Conservation (phyloP, 2,113 vertebrate species). For the Solea solea region DNA sequence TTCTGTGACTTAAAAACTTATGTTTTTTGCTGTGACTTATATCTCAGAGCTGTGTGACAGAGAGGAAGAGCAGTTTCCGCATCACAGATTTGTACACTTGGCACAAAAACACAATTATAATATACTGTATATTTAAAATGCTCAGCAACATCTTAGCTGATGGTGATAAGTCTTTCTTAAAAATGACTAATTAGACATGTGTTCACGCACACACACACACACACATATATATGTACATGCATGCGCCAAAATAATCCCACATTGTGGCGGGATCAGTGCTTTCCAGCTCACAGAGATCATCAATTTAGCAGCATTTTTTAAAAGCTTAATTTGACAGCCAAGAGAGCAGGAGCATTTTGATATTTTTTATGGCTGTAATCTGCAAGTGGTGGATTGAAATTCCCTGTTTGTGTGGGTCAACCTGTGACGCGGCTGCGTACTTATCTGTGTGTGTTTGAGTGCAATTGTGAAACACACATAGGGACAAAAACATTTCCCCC, state of each 20-base stretch:
- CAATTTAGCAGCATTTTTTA: constrained; percentile 59
- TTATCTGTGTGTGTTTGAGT: not conserved
- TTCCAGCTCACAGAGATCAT: constrained; percentile 55
- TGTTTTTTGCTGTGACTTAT: not conserved
- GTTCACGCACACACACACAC: not conserved
- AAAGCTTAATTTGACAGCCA: constrained; percentile 57
- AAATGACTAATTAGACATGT: constrained; percentile 19
- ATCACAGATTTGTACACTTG: not conserved
- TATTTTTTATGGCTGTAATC: constrained; percentile 67
- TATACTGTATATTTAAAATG: not conserved
- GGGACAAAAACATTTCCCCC: not conserved
- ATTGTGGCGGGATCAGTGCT: constrained; percentile 32
- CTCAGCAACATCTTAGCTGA: constrained; percentile 2
- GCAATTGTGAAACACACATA: not conserved
- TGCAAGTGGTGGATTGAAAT: constrained; percentile 39
- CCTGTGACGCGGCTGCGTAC: not conserved
- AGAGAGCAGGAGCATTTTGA: constrained; percentile 51
- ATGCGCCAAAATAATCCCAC: constrained; percentile 34
- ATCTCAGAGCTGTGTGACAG: no score
- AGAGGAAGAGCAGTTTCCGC: no score
- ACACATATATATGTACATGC: not conserved
- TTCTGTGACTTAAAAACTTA: not conserved
- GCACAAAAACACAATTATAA: constrained; percentile 5
- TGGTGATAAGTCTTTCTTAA: not conserved
- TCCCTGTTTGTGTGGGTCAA: constrained; percentile 19